A percentile compares a stretch with the other conserved stretches of the same genome.
phyloP scores from a whole-genome alignment of 2,113 vertebrate species.

The human region GRCh38 chr11:11460001-11460500 shows the following conservation, averaged over 20 bases:
- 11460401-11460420: not conserved
- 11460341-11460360: not conserved
- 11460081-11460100: not conserved
- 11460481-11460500: not conserved
- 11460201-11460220: not conserved
- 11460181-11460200: not conserved
- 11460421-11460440: not conserved
- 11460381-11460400: rapidly evolving
- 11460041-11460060: not conserved
- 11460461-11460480: not conserved
- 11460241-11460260: not conserved
- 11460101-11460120: too few relatives aligned
- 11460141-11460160: not conserved
- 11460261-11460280: not conserved
- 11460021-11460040: not conserved
- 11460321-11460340: not conserved
- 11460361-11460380: not conserved
- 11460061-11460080: not conserved
- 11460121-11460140: not conserved
- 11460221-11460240: not conserved
- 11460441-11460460: rapidly evolving
- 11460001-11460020: not conserved
- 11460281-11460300: not conserved
- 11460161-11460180: not conserved
- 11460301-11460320: not conserved